These are phyloP conservation scores for Microtus oregoni DNA, from an alignment of 2,113 vertebrate species.

Conservation along the genomic window DNA sequence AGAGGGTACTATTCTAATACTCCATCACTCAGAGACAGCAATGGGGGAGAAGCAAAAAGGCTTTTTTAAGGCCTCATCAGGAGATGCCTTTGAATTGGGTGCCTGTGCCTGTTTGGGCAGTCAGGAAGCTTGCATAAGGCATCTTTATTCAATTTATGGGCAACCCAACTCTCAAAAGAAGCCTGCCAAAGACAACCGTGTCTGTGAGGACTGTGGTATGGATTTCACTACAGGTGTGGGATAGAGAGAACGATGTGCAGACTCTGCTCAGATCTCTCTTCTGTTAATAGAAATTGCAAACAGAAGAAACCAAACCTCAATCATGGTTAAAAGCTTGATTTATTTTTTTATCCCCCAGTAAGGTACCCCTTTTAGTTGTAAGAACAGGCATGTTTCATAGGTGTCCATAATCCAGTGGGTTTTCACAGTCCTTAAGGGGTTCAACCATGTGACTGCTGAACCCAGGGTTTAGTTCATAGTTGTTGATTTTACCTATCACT, in stretches of 20 bases:
- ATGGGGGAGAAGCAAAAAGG: neutral
- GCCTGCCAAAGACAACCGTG: neutral
- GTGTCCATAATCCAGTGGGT: neutral
- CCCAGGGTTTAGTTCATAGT: constrained; percentile 1
- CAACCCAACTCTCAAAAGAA: neutral
- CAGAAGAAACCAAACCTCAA: constrained; percentile 28
- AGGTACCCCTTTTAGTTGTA: neutral
- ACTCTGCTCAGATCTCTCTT: constrained; percentile 27
- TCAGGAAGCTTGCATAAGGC: neutral
- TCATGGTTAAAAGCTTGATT: neutral
- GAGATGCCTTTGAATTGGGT: constrained; percentile 15
- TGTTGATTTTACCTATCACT: neutral
- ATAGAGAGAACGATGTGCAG: neutral
- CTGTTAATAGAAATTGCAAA: constrained; percentile 21
- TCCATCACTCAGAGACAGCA: neutral
- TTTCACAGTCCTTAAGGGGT: neutral
- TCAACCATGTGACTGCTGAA: neutral
- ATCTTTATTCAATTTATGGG: neutral
- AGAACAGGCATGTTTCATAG: neutral
- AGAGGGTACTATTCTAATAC: constrained; percentile 34
- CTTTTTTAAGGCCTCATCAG: constrained; percentile 17
- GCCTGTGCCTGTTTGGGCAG: neutral
- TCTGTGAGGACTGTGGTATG: neutral
- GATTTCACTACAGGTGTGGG: neutral
- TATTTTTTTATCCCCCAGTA: neutral